Evolutionary conservation across 2,113 vertebrate species (phyloP).

Genomic region (Bettongia penicillata): DNA sequence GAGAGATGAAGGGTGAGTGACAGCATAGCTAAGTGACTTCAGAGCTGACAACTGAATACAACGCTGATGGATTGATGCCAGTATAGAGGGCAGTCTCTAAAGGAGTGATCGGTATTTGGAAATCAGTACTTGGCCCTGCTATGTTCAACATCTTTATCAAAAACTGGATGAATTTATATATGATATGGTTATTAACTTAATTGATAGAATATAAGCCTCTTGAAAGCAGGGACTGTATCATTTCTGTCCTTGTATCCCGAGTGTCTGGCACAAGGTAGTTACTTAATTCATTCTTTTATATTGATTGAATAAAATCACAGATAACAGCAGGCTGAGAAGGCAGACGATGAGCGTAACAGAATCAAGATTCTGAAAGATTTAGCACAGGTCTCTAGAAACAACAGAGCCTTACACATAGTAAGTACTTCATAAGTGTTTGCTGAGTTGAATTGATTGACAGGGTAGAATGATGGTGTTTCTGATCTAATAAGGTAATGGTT

Average conservation of each 20-base stretch:
- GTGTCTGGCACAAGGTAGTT: not conserved
- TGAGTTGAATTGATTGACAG: constrained; percentile 14
- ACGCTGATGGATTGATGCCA: not conserved
- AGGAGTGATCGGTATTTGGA: not conserved
- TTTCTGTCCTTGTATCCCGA: not conserved
- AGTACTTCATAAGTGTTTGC: not conserved
- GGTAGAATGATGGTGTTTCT: not conserved
- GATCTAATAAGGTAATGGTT: not conserved
- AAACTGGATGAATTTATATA: not conserved
- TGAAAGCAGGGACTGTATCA: not conserved
- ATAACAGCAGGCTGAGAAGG: not conserved
- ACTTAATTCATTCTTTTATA: not conserved
- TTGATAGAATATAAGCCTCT: not conserved
- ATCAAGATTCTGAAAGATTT: not conserved
- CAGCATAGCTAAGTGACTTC: not conserved
- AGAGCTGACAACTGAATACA: not conserved
- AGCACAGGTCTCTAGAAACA: not conserved
- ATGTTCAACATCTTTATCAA: not conserved
- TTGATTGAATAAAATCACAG: not conserved
- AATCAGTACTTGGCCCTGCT: not conserved
- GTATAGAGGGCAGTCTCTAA: not conserved
- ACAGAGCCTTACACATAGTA: not conserved
- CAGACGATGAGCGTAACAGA: not conserved
- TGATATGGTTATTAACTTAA: not conserved
- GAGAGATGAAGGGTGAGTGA: not conserved